phyloP scores from a whole-genome alignment of 1,140 invertebrate species.

The Drosophila tani region DNA sequence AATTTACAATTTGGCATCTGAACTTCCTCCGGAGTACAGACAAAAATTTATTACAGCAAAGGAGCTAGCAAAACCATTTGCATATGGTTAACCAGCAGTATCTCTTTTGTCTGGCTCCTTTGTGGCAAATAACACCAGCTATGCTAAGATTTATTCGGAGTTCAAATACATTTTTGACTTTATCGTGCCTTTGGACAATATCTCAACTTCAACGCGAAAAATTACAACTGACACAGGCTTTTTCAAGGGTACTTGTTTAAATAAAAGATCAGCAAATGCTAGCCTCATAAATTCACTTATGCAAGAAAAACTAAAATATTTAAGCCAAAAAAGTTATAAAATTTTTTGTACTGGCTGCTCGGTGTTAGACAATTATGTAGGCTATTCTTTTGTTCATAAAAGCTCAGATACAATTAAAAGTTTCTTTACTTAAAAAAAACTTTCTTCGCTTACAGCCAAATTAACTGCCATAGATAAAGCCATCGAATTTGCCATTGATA shows the following conservation, averaged over 20 bases:
- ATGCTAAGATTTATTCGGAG: neutral
- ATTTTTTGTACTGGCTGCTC: neutral
- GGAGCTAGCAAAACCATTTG: neutral
- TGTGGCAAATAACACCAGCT: neutral
- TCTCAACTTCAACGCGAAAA: neutral
- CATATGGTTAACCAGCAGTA: neutral
- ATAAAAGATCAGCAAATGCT: neutral
- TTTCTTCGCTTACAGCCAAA: neutral
- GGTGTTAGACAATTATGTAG: no score
- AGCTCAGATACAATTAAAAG: neutral
- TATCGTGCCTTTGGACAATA: neutral
- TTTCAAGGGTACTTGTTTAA: conserved; percentile 3
- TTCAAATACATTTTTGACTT: neutral
- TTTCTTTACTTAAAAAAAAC: neutral
- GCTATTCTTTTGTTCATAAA: neutral
- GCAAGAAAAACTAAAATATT: neutral
- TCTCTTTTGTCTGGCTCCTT: neutral
- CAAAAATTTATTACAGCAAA: neutral
- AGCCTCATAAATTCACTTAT: neutral
- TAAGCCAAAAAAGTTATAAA: neutral
- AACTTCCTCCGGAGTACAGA: neutral
- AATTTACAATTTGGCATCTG: neutral
- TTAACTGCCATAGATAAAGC: neutral
- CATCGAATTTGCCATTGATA: neutral
- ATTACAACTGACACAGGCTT: neutral